Conservation (phyloP, 2,113 vertebrate species). For the Leuciscus idus region DNA sequence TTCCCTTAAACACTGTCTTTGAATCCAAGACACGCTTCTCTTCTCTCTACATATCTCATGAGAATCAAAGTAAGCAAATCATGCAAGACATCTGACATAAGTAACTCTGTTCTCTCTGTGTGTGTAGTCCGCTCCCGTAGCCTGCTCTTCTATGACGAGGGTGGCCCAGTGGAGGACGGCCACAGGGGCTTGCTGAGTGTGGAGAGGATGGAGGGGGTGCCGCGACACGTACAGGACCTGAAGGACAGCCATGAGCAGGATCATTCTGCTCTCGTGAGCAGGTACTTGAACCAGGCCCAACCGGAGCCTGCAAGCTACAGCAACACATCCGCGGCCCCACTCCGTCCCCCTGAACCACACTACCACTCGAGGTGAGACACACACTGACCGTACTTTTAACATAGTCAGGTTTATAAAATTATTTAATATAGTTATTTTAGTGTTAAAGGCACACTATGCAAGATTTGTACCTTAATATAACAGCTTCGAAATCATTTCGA, state of each 20-base stretch:
- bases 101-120: background rate
- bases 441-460: background rate
- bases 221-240: slow-evolving; percentile 71
- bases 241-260: slow-evolving; percentile 50
- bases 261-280: slow-evolving; percentile 74
- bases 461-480: too few relatives aligned
- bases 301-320: slow-evolving; percentile 62
- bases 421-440: background rate
- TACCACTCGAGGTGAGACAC: slow-evolving; percentile 65
- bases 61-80: background rate
- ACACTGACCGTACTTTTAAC: background rate
- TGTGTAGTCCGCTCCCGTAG: slow-evolving; percentile 92
- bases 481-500: too few relatives aligned
- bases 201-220: slow-evolving; percentile 76
- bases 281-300: slow-evolving; percentile 81
- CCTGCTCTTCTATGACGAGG: slow-evolving; percentile 94
- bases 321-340: slow-evolving; percentile 67
- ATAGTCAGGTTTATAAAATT: background rate
- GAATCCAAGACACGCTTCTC: background rate
- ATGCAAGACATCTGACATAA: background rate
- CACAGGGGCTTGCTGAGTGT: slow-evolving; percentile 77
- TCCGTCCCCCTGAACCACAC: slow-evolving; percentile 68
- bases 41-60: background rate
- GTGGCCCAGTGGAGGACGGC: slow-evolving; percentile 83
- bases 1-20: background rate